Evolutionary conservation across 2,113 vertebrate genomes (phyloP), one percentile per base, ranked within the genome.

Genomic region (Potamarius usumacintae): DNA sequence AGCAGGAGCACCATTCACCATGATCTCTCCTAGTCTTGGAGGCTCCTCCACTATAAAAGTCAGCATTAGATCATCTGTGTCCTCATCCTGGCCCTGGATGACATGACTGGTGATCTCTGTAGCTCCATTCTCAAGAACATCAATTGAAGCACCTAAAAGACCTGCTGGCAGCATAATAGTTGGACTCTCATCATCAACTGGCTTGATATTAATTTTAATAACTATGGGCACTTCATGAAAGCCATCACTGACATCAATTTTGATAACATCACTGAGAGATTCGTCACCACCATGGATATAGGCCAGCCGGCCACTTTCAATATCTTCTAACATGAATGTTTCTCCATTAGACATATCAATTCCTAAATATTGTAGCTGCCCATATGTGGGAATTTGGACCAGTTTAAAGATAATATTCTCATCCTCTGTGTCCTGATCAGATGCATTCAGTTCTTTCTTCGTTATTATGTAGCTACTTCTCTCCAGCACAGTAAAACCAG

Each of bases 191-290:
- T 97, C 95, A 67, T 97, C 97, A 63, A 95, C 88, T 0, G 96
- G 96, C 50, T 96, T 96, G 42, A 99, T 95, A 0, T 50, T 96
- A 89, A 98, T 95, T 92, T 95, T 96, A 74, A 99, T 90, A 7
- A 93, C 96, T 89, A 99, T 97, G 1, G 97, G 96, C 22, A 99
- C 96, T 79, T 97, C 92, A 48, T 99, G 98, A 83, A 97, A 94
- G 0, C 97, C 96, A 87, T 99, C 98, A 0, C 96, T 99, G 77
- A 99, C 96, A 84, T 99, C 97, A 83, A 99, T 92, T 80, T 96
- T 96, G 86, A 97, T 96, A 0, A 91, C 92, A 90, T 99, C 98
- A 2, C 85, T 93, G 3, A 82, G 92, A 20, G 96, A 95, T 86
- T 96, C 96, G 65, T 96, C 96, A n/a, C 97, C 98, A 2, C 92